Conservation (phyloP, 2,888 invertebrate genomes). For the Margaritifera margaritifera region DNA sequence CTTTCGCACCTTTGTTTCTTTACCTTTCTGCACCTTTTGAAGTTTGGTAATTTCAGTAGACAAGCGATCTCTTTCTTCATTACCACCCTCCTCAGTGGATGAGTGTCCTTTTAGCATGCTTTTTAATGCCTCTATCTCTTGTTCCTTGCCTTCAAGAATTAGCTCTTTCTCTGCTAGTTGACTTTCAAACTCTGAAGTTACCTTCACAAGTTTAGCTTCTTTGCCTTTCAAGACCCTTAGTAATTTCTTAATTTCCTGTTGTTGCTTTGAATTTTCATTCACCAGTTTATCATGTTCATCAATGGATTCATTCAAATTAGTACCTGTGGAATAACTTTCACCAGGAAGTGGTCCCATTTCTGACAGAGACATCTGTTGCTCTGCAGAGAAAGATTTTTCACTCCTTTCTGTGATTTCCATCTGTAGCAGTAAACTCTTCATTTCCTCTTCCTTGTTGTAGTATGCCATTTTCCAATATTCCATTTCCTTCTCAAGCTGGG, state of each 20-base stretch:
- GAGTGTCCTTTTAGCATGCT: background rate
- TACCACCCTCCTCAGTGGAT: constrained; percentile 9
- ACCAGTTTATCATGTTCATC: background rate
- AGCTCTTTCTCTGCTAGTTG: background rate
- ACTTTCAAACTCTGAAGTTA: constrained; percentile 4
- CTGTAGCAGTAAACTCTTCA: too few relatives aligned
- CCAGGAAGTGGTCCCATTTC: background rate
- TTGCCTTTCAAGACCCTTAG: constrained; percentile 52
- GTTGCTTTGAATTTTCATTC: constrained; percentile 30
- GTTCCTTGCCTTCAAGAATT: constrained; percentile 1
- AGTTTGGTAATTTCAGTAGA: constrained; percentile 24
- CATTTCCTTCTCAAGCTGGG: too few relatives aligned
- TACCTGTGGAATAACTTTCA: too few relatives aligned
- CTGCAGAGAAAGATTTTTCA: background rate
- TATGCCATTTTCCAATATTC: too few relatives aligned
- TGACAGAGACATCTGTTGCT: background rate
- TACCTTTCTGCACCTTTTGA: constrained; percentile 32
- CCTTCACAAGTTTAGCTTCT: constrained; percentile 46
- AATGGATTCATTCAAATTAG: background rate
- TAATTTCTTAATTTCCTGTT: constrained; percentile 39
- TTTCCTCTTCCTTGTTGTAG: too few relatives aligned
- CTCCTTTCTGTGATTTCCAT: background rate
- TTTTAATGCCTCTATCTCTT: constrained; percentile 6
- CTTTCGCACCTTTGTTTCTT: constrained; percentile 20
- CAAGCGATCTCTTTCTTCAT: constrained; percentile 29